A percentile compares a stretch with the other conserved stretches of the same genome.
These are phyloP conservation scores for Battus philenor DNA, from an alignment of 1,140 invertebrate genomes.

Conservation along the genomic window DNA sequence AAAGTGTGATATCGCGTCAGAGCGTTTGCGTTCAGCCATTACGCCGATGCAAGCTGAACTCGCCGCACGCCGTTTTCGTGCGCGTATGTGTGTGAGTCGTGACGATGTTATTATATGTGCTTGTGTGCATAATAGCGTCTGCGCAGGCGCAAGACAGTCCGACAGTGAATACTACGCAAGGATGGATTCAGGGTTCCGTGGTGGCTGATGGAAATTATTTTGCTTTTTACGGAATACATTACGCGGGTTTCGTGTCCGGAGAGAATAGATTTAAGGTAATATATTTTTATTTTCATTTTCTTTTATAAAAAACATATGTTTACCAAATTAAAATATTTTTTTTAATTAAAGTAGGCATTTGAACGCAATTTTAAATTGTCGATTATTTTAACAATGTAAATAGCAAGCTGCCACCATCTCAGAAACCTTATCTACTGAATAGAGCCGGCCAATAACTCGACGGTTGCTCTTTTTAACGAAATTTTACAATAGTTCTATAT, in stretches of 20 bases:
- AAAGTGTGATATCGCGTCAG: not conserved
- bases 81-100: slow-evolving; percentile 18
- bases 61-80: slow-evolving; percentile 10
- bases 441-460: too few species aligned
- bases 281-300: slow-evolving; percentile 1
- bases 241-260: slow-evolving; percentile 37
- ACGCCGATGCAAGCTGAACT: slow-evolving; percentile 4
- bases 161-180: slow-evolving; percentile 44
- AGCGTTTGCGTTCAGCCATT: not conserved
- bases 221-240: slow-evolving; percentile 49
- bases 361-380: too few species aligned
- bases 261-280: slow-evolving; percentile 56
- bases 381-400: too few species aligned
- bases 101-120: slow-evolving; percentile 29
- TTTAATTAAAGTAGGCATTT: too few species aligned
- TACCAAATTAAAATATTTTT: not conserved
- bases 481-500: too few species aligned
- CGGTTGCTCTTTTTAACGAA: too few species aligned
- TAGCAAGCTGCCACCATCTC: too few species aligned
- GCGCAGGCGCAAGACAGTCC: slow-evolving; percentile 33
- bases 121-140: slow-evolving; percentile 23
- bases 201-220: slow-evolving; percentile 39
- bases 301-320: not conserved
- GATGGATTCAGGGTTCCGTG: slow-evolving; percentile 33
- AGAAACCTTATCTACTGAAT: too few species aligned